These are phyloP conservation scores for Stegana nigrithorax DNA, from an alignment of 2,888 invertebrate species.

Conservation along the genomic window DNA sequence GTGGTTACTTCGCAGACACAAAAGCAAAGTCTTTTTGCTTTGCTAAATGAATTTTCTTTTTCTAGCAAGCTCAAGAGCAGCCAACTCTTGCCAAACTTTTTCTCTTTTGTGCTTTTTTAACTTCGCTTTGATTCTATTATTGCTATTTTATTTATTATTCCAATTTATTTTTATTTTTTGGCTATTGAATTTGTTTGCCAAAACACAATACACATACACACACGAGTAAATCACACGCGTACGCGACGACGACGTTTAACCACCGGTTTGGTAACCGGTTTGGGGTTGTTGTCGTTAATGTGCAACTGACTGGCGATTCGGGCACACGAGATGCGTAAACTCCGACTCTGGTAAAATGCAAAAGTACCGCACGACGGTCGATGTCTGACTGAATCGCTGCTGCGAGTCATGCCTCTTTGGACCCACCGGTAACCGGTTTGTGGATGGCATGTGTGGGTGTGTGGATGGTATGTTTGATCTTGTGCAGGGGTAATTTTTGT, in stretches of 20 bases:
- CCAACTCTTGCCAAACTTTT: slow-evolving; percentile 46
- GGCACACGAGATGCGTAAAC: not conserved
- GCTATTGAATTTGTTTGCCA: slow-evolving; percentile 37
- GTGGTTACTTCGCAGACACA: slow-evolving; percentile 55
- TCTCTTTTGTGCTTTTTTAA: slow-evolving; percentile 4
- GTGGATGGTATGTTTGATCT: not conserved
- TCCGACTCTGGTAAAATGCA: not conserved
- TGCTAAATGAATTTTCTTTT: not conserved
- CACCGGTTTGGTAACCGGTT: slow-evolving; percentile 15
- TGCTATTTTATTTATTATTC: slow-evolving; percentile 25
- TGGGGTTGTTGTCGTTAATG: slow-evolving; percentile 6
- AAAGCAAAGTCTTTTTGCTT: slow-evolving; percentile 22
- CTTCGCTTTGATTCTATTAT: slow-evolving; percentile 44
- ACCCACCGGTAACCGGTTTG: slow-evolving; percentile 7
- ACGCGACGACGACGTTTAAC: slow-evolving; percentile 14
- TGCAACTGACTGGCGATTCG: not conserved
- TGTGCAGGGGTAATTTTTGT: slow-evolving; percentile 8
- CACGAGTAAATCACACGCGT: slow-evolving; percentile 26
- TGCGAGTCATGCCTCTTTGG: slow-evolving; percentile 14
- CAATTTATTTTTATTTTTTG: slow-evolving; percentile 33
- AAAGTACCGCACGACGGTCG: slow-evolving; percentile 40
- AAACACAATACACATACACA: slow-evolving; percentile 32
- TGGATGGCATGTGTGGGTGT: slow-evolving; percentile 6
- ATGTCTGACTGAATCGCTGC: slow-evolving; percentile 38
- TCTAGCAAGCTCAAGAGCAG: too few species aligned